Conservation (phyloP, 2,888 invertebrate species). For the Xanthostigma xanthostigma region DNA sequence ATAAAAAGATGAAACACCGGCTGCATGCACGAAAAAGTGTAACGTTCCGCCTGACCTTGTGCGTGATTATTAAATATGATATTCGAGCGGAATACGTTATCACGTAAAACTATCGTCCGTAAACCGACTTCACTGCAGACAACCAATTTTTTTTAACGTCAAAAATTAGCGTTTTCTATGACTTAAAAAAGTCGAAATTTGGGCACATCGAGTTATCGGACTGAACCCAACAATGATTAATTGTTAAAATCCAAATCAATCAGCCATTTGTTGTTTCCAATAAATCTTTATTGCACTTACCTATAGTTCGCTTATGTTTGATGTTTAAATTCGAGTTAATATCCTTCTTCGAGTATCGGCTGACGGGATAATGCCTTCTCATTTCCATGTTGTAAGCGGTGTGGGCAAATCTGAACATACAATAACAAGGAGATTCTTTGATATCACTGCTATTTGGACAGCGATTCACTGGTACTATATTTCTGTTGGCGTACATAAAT, state of each 20-base stretch:
- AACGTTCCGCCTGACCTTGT: too few species aligned
- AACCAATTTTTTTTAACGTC: too few species aligned
- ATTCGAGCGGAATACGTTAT: too few species aligned
- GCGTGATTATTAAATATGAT: too few species aligned
- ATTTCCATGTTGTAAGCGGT: slow-evolving; percentile 3
- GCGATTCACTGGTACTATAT: slow-evolving; percentile 3
- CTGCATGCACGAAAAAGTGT: too few species aligned
- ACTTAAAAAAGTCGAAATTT: too few species aligned
- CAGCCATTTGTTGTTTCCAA: slow-evolving; percentile 9
- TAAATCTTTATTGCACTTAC: slow-evolving; percentile 23
- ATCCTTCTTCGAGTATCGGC: slow-evolving; percentile 21
- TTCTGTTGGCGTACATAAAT: slow-evolving; percentile 5
- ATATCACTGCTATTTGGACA: slow-evolving; percentile 17
- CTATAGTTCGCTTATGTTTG: slow-evolving; percentile 33
- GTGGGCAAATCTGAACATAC: slow-evolving; percentile 15
- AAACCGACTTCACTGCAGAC: too few species aligned
- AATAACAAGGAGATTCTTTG: slow-evolving; percentile 24
- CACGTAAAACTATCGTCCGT: too few species aligned
- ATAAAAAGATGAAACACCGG: too few species aligned
- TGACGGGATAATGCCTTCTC: slow-evolving; percentile 3
- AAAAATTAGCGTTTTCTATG: too few species aligned
- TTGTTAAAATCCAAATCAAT: slow-evolving; percentile 5
- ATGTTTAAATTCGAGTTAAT: slow-evolving; percentile 16
- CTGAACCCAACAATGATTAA: too few species aligned
- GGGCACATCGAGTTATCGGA: too few species aligned